phyloP scores from a whole-genome alignment of 2,888 invertebrate species.

The Conchocele bisecta region DNA sequence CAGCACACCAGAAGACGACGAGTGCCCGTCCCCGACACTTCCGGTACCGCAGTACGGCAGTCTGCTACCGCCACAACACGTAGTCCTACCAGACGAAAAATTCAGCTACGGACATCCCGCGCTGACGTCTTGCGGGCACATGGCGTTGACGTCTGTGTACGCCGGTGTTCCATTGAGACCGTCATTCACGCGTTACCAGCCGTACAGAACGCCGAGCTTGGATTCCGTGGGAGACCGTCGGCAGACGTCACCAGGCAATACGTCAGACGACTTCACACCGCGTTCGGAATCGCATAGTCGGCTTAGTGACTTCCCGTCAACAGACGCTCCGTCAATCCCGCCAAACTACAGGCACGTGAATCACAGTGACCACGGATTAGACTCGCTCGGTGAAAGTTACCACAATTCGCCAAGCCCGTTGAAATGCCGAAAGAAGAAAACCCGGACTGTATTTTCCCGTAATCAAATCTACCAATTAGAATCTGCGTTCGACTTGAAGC shows the following conservation, averaged over 20 bases:
- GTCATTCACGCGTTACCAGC: too few relatives aligned
- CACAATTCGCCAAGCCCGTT: conserved; percentile 54
- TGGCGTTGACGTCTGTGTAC: too few relatives aligned
- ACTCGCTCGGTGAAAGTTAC: conserved; percentile 55
- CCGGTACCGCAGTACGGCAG: too few relatives aligned
- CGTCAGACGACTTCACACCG: too few relatives aligned
- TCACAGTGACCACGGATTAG: conserved; percentile 50
- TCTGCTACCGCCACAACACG: neutral
- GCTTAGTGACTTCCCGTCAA: neutral
- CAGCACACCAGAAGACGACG: conserved; percentile 51
- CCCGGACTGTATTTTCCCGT: conserved; percentile 57
- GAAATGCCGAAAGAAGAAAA: conserved; percentile 53
- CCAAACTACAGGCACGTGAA: too few relatives aligned
- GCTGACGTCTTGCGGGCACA: too few relatives aligned
- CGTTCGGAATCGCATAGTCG: neutral
- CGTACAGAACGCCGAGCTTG: too few relatives aligned
- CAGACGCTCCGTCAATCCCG: neutral
- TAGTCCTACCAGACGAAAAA: too few relatives aligned
- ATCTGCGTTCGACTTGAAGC: conserved; percentile 54
- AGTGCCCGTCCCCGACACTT: conserved; percentile 53
- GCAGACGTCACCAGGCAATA: too few relatives aligned
- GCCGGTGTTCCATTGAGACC: too few relatives aligned
- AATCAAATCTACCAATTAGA: conserved; percentile 57
- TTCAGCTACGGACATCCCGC: too few relatives aligned
- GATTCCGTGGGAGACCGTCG: too few relatives aligned